Conservation (phyloP, 2,888 invertebrate species). For the Mesochorus sp. region DNA sequence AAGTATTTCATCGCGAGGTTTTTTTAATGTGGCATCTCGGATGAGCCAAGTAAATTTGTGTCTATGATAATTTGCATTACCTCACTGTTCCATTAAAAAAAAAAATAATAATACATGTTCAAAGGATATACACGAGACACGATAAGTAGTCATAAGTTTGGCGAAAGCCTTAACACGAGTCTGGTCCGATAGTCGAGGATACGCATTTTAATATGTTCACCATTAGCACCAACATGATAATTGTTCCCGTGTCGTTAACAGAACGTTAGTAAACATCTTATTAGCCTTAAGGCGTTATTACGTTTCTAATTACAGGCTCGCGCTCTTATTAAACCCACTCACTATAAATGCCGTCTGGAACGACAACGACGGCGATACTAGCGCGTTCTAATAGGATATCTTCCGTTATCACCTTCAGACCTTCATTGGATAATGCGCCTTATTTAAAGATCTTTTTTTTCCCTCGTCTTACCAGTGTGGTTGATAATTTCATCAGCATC, state of each 20-base stretch:
- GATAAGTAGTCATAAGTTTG: conserved; percentile 48
- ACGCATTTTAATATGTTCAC: conserved; percentile 71
- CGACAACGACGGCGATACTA: conserved; percentile 66
- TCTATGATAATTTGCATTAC: conserved; percentile 36
- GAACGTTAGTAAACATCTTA: conserved; percentile 81
- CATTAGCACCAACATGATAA: conserved; percentile 71
- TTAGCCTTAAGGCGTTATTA: conserved; percentile 80
- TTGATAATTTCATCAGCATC: not conserved
- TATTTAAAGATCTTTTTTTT: conserved; percentile 16
- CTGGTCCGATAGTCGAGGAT: conserved; percentile 56
- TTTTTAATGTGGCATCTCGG: no score
- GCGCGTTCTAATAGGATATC: conserved; percentile 69
- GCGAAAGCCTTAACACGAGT: conserved; percentile 49
- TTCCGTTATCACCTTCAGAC: conserved; percentile 65
- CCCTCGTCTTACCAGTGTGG: not conserved
- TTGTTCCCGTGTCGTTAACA: conserved; percentile 78
- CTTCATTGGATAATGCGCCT: conserved; percentile 26
- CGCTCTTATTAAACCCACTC: conserved; percentile 50
- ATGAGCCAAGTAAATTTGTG: no score
- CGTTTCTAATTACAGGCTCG: conserved; percentile 74
- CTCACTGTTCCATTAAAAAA: conserved; percentile 28
- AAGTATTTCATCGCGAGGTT: no score
- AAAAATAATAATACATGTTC: no score
- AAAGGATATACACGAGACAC: conserved; percentile 13
- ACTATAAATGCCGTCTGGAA: conserved; percentile 72